These are phyloP conservation scores for Emmelina monodactyla DNA, from an alignment of 2,888 invertebrate genomes.

Conservation along the genomic window DNA sequence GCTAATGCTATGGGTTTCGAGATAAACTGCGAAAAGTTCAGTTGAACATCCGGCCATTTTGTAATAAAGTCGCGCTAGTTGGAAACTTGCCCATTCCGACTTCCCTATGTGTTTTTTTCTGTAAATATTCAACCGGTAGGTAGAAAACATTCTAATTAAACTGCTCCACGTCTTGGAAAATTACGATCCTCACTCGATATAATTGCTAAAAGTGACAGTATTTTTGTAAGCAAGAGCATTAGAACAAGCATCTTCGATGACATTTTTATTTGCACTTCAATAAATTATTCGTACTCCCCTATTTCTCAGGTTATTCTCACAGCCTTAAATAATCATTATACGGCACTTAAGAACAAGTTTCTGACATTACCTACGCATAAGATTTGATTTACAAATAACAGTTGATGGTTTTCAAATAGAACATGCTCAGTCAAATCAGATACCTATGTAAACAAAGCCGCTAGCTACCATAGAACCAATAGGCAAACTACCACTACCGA, in stretches of 20 bases:
- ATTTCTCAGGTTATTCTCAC: no score
- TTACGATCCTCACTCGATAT: not conserved
- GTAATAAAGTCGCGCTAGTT: constrained; percentile 44
- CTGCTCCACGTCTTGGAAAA: not conserved
- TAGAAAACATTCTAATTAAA: constrained; percentile 17
- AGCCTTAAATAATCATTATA: no score
- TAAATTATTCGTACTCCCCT: no score
- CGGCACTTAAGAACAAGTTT: no score
- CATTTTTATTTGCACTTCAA: no score
- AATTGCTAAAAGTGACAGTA: no score
- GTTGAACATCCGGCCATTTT: constrained; percentile 30
- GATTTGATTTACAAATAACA: not conserved
- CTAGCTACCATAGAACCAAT: constrained; percentile 14
- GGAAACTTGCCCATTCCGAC: constrained; percentile 41
- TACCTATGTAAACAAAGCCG: constrained; percentile 23
- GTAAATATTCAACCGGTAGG: constrained; percentile 33
- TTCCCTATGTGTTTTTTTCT: constrained; percentile 31
- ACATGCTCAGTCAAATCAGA: constrained; percentile 12
- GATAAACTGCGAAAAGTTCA: constrained; percentile 13
- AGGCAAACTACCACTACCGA: no score
- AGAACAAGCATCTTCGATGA: no score
- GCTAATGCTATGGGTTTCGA: constrained; percentile 9
- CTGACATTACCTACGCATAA: no score
- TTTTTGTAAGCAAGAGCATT: no score
- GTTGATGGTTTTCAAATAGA: not conserved